Conservation (phyloP, 1,140 invertebrate genomes). For the Berghia stephanieae region DNA sequence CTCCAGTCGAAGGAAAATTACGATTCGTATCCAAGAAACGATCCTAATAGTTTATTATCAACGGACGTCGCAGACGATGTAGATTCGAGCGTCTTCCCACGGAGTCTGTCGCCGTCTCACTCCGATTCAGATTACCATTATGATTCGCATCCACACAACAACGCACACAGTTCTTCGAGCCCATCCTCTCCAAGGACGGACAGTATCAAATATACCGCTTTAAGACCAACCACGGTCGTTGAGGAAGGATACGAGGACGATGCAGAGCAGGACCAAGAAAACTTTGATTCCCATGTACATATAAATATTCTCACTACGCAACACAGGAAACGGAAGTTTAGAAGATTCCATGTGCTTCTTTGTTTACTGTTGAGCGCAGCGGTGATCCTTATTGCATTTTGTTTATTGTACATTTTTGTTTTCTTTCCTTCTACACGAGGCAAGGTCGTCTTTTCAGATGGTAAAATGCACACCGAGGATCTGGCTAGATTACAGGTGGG, state of each 20-base stretch:
- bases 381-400: constrained; percentile 5
- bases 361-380: constrained; percentile 8
- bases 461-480: not conserved
- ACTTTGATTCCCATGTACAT: not conserved
- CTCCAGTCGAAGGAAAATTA: no score
- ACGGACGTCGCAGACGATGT: no score
- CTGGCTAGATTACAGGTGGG: no score
- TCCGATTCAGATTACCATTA: no score
- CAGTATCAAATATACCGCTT: not conserved
- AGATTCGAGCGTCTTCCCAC: no score
- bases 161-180: no score
- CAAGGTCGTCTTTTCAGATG: constrained; percentile 10
- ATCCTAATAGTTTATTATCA: no score
- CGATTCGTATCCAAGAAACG: no score
- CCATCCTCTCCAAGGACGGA: not conserved
- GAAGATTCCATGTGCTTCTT: constrained; percentile 26
- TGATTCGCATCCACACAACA: no score
- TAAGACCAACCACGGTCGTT: not conserved
- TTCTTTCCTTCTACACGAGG: constrained; percentile 23
- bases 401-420: constrained; percentile 32
- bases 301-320: constrained; percentile 39
- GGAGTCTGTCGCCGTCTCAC: no score
- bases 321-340: not conserved
- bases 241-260: not conserved
- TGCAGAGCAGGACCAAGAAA: not conserved